Conservation (phyloP, 2,113 vertebrate genomes). For the Melospiza georgiana region DNA sequence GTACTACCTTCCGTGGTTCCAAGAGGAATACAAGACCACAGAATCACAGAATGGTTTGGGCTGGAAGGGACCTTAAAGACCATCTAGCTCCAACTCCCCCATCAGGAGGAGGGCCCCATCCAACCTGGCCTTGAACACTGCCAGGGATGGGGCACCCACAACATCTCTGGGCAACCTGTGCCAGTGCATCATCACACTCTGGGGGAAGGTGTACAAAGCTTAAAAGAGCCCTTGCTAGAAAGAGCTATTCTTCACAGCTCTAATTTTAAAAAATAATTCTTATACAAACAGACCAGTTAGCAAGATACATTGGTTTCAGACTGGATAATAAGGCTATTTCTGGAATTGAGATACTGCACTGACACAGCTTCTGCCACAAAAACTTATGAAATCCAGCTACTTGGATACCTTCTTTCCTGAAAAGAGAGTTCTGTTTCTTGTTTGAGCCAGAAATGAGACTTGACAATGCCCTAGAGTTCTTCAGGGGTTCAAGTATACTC, state of each 20-base stretch:
- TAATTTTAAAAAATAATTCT: background rate
- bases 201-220: background rate
- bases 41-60: background rate
- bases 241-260: background rate
- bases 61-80: background rate
- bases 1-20: background rate
- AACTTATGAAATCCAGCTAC: background rate
- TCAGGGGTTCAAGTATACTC: background rate
- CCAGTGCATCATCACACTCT: no score
- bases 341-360: background rate
- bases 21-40: accelerated
- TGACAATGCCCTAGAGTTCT: background rate
- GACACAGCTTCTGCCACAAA: background rate
- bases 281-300: background rate
- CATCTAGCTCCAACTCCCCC: accelerated
- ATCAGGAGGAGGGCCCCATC: background rate
- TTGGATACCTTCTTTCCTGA: background rate
- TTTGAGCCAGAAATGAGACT: background rate
- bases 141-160: background rate
- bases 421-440: background rate
- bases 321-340: background rate
- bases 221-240: background rate
- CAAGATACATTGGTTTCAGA: background rate
- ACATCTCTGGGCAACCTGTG: background rate
- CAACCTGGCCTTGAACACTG: background rate